Percentiles rank a stretch among this genome's conserved stretches.
These are phyloP conservation scores for Drosophila kokeensis DNA, from an alignment of 2,888 invertebrate genomes.

Conservation along the genomic window DNA sequence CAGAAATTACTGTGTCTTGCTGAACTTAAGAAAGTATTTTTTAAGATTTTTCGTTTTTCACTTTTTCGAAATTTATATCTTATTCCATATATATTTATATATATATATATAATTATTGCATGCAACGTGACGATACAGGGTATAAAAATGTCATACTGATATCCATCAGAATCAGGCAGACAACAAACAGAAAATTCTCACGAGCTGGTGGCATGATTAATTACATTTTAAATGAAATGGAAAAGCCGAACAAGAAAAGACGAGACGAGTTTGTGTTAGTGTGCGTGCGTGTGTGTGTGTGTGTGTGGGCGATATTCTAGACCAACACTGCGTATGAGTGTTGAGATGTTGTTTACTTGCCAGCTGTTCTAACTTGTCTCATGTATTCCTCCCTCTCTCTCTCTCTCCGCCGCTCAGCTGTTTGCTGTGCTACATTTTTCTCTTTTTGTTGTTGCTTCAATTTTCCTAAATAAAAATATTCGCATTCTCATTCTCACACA, in stretches of 20 bases:
- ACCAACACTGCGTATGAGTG: conserved; percentile 67
- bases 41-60: neutral
- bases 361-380: conserved; percentile 35
- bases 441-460: conserved; percentile 34
- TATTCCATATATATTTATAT: conserved; percentile 1
- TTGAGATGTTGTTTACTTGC: conserved; percentile 51
- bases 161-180: conserved; percentile 51
- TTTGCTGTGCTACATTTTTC: conserved; percentile 66
- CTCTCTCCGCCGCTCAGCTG: conserved; percentile 57
- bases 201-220: conserved; percentile 53
- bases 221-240: conserved; percentile 57
- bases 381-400: neutral
- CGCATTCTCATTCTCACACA: conserved; percentile 19
- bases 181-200: conserved; percentile 44
- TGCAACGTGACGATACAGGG: neutral
- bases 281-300: conserved; percentile 31
- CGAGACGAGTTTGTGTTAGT: neutral
- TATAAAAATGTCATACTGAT: conserved; percentile 23
- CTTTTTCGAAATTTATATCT: neutral
- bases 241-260: conserved; percentile 21
- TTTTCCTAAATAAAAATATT: conserved; percentile 40
- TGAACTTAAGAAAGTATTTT: neutral
- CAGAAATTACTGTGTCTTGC: neutral
- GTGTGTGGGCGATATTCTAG: conserved; percentile 51
- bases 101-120: neutral